Evolutionary conservation across 2,888 invertebrate genomes (phyloP).

Genomic region (Drosophila vallismaia): DNA sequence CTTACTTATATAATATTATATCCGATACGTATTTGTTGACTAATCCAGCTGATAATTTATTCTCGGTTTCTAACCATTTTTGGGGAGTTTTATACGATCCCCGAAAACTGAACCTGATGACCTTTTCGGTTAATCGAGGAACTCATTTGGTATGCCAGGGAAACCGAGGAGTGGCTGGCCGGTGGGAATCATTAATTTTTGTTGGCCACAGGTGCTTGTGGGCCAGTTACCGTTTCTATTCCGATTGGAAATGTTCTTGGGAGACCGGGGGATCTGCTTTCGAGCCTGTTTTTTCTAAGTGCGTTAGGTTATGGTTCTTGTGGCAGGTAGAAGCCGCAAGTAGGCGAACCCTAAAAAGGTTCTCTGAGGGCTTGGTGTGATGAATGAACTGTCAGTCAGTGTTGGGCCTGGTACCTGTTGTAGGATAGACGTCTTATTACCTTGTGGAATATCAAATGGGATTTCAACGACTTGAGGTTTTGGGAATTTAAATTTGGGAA

Average conservation of each 20-base stretch:
- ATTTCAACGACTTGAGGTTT: too few species aligned
- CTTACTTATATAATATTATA: conserved; percentile 9
- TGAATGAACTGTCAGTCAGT: conserved; percentile 47
- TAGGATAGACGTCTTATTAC: conserved; percentile 2
- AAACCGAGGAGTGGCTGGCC: conserved; percentile 10
- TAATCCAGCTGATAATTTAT: conserved; percentile 28
- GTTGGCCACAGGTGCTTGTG: conserved; percentile 31
- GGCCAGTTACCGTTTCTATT: conserved; percentile 38
- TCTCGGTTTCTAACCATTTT: conserved; percentile 22
- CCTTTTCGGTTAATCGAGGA: conserved; percentile 11
- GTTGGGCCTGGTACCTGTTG: conserved; percentile 33
- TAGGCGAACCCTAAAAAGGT: conserved; percentile 11
- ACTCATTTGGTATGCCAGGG: conserved; percentile 37
- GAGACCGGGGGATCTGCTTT: conserved; percentile 10
- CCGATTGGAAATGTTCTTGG: conserved; percentile 23
- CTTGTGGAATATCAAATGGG: neutral
- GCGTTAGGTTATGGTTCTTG: conserved; percentile 50
- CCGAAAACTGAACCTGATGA: neutral
- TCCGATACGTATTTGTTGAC: conserved; percentile 7
- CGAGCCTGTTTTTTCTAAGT: conserved; percentile 32
- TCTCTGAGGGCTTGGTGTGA: conserved; percentile 16
- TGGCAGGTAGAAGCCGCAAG: conserved; percentile 20
- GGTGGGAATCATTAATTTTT: conserved; percentile 42
- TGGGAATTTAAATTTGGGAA: too few species aligned
- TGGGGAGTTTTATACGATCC: conserved; percentile 30